A percentile compares a stretch with the other conserved stretches of the same genome.
phyloP scores from a whole-genome alignment of 2,888 invertebrate species.

The Pheosia gnoma region DNA sequence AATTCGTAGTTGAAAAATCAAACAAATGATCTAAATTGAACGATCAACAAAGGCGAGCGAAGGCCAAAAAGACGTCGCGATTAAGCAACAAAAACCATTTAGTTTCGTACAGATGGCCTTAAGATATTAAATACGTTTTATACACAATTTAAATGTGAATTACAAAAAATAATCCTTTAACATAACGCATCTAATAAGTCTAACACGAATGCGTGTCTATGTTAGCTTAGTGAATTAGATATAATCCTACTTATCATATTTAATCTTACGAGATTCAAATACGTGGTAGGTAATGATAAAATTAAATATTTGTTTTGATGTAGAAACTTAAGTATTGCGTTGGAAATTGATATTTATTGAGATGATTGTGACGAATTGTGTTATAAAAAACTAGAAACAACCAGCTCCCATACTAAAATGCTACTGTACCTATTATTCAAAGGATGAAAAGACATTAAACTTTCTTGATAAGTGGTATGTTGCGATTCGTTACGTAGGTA shows the following conservation, averaged over 20 bases:
- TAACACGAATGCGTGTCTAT: slow-evolving; percentile 35
- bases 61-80: slow-evolving; percentile 2
- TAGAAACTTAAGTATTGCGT: slow-evolving; percentile 8
- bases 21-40: slow-evolving; percentile 3
- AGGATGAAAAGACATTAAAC: no score
- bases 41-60: slow-evolving; percentile 2
- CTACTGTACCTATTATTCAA: no score
- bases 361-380: slow-evolving; percentile 1
- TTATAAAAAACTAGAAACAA: background rate
- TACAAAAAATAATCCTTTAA: slow-evolving; percentile 18
- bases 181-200: slow-evolving; percentile 37
- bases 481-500: background rate
- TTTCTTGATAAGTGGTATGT: background rate
- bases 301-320: slow-evolving; percentile 16
- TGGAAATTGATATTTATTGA: background rate
- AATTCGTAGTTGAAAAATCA: background rate
- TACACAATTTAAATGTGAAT: slow-evolving; percentile 5
- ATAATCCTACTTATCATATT: slow-evolving; percentile 19
- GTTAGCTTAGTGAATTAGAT: slow-evolving; percentile 32
- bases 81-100: slow-evolving; percentile 1
- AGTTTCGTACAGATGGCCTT: slow-evolving; percentile 7
- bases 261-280: slow-evolving; percentile 16
- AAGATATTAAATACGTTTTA: slow-evolving; percentile 4
- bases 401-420: background rate
- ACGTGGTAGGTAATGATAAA: slow-evolving; percentile 17